Conservation (phyloP, 2,113 vertebrate species). For the Maccullochella peelii region DNA sequence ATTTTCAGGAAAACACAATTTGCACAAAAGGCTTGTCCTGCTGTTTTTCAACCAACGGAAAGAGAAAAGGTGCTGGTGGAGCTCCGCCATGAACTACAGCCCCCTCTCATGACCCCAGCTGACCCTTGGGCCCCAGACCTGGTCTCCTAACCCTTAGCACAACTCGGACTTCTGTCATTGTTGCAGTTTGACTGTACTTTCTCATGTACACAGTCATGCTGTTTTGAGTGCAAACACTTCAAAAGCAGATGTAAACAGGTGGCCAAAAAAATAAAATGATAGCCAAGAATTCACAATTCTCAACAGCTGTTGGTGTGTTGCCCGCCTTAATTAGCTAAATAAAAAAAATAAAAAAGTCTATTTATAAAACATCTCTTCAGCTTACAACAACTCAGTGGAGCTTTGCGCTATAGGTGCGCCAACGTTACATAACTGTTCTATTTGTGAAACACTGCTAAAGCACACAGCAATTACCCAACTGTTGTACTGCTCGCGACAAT, state of each 20-base stretch:
- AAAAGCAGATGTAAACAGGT: too few relatives aligned
- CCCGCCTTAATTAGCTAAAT: too few relatives aligned
- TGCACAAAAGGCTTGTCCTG: too few relatives aligned
- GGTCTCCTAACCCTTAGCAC: background rate
- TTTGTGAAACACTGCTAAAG: conserved; percentile 70
- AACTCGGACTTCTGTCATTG: background rate
- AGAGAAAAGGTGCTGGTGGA: too few relatives aligned
- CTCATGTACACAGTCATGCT: background rate
- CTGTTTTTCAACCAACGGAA: too few relatives aligned
- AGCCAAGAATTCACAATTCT: too few relatives aligned
- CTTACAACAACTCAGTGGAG: background rate
- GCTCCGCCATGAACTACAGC: background rate
- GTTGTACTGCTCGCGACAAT: conserved; percentile 68
- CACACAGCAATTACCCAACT: conserved; percentile 76
- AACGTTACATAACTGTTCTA: conserved; percentile 52
- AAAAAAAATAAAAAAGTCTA: too few relatives aligned
- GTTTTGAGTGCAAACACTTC: background rate
- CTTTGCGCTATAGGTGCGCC: conserved; percentile 26
- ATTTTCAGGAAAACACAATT: too few relatives aligned
- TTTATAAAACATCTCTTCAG: background rate
- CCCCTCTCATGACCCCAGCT: background rate
- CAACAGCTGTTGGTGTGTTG: too few relatives aligned
- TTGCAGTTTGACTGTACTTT: background rate
- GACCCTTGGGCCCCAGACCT: background rate
- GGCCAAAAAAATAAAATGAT: too few relatives aligned